Evolutionary conservation across 2,888 invertebrate species (phyloP).

Genomic region (Stenurella melanura): DNA sequence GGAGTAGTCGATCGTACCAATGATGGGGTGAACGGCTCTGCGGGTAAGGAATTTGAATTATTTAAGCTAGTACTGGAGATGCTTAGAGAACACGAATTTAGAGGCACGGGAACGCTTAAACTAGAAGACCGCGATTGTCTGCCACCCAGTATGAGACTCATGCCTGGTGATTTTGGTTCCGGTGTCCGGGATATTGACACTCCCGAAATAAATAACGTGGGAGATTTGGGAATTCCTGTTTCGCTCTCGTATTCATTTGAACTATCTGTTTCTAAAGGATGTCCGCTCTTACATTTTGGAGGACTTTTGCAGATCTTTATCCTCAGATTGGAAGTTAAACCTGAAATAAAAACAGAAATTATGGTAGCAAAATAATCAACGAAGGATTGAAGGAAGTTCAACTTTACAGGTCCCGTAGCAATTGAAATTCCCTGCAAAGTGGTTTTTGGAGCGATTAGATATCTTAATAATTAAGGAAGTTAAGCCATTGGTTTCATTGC

Average conservation of each 20-base stretch:
- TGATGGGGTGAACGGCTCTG: conserved; percentile 71
- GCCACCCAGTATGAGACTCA: conserved; percentile 69
- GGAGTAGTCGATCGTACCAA: conserved; percentile 71
- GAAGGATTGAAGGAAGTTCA: too few relatives aligned
- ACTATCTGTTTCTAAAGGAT: conserved; percentile 73
- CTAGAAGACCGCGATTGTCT: conserved; percentile 74
- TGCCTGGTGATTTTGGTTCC: conserved; percentile 73
- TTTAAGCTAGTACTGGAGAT: conserved; percentile 71
- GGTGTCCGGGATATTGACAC: conserved; percentile 77
- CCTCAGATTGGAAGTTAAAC: conserved; percentile 67
- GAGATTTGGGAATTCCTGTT: conserved; percentile 76
- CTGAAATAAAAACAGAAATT: conserved; percentile 47
- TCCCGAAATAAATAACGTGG: conserved; percentile 77
- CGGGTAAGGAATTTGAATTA: conserved; percentile 63
- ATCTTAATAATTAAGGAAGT: too few relatives aligned
- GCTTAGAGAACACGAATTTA: conserved; percentile 70
- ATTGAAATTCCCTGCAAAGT: too few relatives aligned
- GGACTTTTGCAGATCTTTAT: conserved; percentile 72
- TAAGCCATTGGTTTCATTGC: too few relatives aligned
- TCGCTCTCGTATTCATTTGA: conserved; percentile 77
- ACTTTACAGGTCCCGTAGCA: too few relatives aligned
- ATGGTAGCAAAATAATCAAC: too few relatives aligned
- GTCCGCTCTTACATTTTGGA: conserved; percentile 60
- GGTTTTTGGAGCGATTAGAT: too few relatives aligned
- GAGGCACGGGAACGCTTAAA: conserved; percentile 73